These are phyloP conservation scores for Pongo pygmaeus DNA, from an alignment of 2,113 vertebrate genomes.

Conservation along the genomic window DNA sequence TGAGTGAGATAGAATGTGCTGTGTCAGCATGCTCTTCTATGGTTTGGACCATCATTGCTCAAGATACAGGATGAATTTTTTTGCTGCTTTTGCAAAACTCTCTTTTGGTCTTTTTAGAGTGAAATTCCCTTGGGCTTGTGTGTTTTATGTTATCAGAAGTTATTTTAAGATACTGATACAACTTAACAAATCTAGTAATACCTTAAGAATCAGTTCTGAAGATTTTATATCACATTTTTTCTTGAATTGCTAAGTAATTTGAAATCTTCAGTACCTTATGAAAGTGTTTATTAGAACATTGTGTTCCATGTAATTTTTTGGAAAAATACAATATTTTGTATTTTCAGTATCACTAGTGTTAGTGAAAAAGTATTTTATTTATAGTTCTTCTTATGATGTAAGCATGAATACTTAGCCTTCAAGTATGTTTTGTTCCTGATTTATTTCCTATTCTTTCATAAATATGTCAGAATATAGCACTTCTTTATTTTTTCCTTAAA, in stretches of 20 bases:
- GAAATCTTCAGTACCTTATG: constrained; percentile 1
- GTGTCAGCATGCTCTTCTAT: neutral
- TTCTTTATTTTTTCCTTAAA: constrained; percentile 26
- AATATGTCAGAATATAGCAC: constrained; percentile 2
- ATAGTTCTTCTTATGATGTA: constrained; percentile 9
- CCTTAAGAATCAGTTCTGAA: neutral
- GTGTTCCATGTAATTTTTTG: neutral
- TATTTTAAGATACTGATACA: constrained; percentile 8
- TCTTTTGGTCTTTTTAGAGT: constrained; percentile 9
- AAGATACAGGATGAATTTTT: neutral
- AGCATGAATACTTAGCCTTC: neutral
- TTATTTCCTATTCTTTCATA: neutral
- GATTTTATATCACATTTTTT: neutral
- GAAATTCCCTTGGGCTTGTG: neutral
- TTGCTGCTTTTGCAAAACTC: neutral
- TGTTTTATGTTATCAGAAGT: constrained; percentile 14
- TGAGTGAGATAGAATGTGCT: neutral
- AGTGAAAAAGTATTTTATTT: neutral
- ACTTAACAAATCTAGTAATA: neutral
- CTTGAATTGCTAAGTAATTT: constrained; percentile 30
- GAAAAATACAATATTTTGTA: constrained; percentile 1
- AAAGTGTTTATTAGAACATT: neutral
- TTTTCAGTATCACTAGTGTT: neutral
- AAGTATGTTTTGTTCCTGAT: neutral
- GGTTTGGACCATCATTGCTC: neutral